phyloP scores from a whole-genome alignment of 2,113 vertebrate species.

The Oncorhynchus keta region DNA sequence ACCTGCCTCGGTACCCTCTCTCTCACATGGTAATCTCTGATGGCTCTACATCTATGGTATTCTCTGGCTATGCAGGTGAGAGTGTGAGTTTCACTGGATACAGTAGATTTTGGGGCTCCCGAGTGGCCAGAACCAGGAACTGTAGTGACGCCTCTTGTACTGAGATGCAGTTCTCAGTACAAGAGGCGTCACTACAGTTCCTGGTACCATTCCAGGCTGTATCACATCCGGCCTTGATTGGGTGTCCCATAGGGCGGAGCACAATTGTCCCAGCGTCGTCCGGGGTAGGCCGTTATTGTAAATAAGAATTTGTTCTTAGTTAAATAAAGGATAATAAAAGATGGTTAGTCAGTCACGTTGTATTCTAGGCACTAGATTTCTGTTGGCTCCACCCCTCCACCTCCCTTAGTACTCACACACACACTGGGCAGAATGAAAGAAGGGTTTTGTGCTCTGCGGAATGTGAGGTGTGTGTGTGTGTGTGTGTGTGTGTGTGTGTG shows the following conservation, averaged over 20 bases:
- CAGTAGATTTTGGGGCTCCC: neutral
- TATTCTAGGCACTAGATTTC: conserved; percentile 28
- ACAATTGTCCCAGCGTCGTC: no score
- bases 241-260: no score
- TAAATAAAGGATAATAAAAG: no score
- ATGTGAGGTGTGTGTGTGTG: conserved; percentile 2
- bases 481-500: neutral
- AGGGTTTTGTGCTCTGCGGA: conserved; percentile 32
- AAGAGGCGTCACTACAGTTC: no score
- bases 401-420: conserved; percentile 25
- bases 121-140: no score
- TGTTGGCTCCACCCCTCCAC: neutral
- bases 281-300: no score
- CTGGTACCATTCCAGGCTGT: no score
- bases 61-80: neutral
- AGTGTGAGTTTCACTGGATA: neutral
- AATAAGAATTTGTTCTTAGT: no score
- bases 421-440: conserved; percentile 27
- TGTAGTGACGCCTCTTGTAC: no score
- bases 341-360: conserved; percentile 23
- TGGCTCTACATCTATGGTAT: conserved; percentile 15
- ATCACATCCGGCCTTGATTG: no score
- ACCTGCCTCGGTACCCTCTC: conserved; percentile 16
- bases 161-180: no score
- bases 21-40: conserved; percentile 32